These are phyloP conservation scores for Echinometra lucunter DNA, from an alignment of 53 echinoderm and acorn worm genomes.

Conservation along the genomic window DNA sequence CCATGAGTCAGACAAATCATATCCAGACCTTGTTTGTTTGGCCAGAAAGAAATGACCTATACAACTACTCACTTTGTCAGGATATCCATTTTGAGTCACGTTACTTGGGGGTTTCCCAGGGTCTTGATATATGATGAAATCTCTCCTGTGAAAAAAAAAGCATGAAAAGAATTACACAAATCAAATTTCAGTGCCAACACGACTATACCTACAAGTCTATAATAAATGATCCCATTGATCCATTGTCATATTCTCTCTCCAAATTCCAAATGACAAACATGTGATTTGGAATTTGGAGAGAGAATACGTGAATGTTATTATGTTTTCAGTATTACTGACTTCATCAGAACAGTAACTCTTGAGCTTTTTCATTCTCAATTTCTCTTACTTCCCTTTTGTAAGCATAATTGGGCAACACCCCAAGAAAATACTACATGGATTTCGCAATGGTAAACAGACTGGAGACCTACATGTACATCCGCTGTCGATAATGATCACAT, in stretches of 20 bases:
- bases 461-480: too few species aligned
- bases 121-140: constrained; percentile 95
- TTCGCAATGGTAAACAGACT: neutral
- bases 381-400: neutral
- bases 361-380: neutral
- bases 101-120: constrained; percentile 89
- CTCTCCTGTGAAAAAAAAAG: constrained; percentile 78
- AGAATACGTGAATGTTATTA: too few species aligned
- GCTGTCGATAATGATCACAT: neutral
- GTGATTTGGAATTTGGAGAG: too few species aligned
- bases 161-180: too few species aligned
- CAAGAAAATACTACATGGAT: neutral
- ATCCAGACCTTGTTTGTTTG: neutral
- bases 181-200: too few species aligned
- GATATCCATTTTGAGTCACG: constrained; percentile 96
- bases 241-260: too few species aligned
- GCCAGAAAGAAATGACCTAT: neutral
- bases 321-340: too few species aligned
- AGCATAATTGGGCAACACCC: neutral
- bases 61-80: constrained; percentile 76
- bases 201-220: too few species aligned
- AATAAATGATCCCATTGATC: too few species aligned
- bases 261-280: too few species aligned
- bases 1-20: neutral
- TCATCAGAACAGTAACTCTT: neutral